Percentiles rank a stretch among this genome's conserved stretches.
These are phyloP conservation scores for Apamea anceps DNA, from an alignment of 2,888 invertebrate species.

Conservation along the genomic window DNA sequence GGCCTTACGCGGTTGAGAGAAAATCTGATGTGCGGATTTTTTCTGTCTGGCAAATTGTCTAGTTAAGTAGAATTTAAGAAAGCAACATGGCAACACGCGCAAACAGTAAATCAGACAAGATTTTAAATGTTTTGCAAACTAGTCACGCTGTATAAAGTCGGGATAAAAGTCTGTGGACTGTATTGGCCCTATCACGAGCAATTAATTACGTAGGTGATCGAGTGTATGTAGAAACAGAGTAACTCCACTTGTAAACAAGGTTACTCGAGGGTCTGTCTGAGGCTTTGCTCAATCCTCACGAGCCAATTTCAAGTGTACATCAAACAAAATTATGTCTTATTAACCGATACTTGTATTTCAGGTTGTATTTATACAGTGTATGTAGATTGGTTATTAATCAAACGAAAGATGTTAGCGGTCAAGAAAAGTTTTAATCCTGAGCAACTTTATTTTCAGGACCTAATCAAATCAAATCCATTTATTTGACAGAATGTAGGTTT, in stretches of 20 bases:
- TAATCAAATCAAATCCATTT: too few relatives aligned
- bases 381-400: constrained; percentile 11
- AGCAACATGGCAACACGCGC: neutral
- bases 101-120: neutral
- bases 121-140: neutral
- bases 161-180: constrained; percentile 11
- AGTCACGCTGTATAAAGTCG: neutral
- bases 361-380: neutral
- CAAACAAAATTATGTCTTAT: constrained; percentile 38
- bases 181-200: constrained; percentile 28
- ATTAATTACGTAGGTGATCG: constrained; percentile 59
- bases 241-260: constrained; percentile 40
- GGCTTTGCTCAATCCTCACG: constrained; percentile 29
- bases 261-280: constrained; percentile 23
- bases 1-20: neutral
- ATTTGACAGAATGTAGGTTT: too few relatives aligned
- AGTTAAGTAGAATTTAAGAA: neutral
- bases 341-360: constrained; percentile 20
- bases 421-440: constrained; percentile 11
- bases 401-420: neutral
- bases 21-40: neutral
- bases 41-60: too few relatives aligned
- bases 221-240: constrained; percentile 38
- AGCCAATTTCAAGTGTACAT: constrained; percentile 35
- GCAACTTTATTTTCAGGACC: neutral